Percentiles rank a stretch among this genome's conserved stretches.
phyloP scores from a whole-genome alignment of 2,113 vertebrate species.

The Myiagra hebetior region DNA sequence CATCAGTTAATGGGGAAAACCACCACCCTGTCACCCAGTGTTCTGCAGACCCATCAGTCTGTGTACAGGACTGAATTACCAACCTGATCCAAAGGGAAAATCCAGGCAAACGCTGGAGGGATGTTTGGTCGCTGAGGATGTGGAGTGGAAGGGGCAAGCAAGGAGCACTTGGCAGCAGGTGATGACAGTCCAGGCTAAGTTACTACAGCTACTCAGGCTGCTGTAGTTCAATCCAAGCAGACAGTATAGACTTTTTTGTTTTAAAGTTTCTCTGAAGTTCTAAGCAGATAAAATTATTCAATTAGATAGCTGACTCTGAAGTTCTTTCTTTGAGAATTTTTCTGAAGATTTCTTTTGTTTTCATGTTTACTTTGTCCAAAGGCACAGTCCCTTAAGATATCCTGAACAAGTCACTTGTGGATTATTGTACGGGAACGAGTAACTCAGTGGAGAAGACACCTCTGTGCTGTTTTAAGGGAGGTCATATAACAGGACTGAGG shows the following conservation, averaged over 20 bases:
- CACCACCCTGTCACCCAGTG: neutral
- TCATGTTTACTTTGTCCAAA: neutral
- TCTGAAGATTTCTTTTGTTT: neutral
- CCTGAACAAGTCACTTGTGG: neutral
- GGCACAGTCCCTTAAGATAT: neutral
- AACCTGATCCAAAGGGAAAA: neutral
- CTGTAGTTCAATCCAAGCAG: neutral
- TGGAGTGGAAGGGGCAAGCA: neutral
- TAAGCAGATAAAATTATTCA: neutral
- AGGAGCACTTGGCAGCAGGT: neutral
- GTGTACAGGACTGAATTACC: neutral
- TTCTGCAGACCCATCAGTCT: neutral
- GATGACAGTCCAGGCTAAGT: neutral
- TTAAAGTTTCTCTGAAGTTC: neutral
- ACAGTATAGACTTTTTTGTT: neutral
- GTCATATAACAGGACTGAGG: neutral
- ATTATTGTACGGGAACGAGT: neutral
- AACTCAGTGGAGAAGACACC: neutral
- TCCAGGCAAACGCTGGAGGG: neutral
- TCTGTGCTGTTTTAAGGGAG: neutral
- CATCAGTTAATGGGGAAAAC: neutral
- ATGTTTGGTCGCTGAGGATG: neutral
- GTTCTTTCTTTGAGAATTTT: neutral
- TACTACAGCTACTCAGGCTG: neutral
- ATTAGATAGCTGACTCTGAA: neutral